Conservation (phyloP, 2,113 vertebrate species). For the Butastur rufipennis region DNA sequence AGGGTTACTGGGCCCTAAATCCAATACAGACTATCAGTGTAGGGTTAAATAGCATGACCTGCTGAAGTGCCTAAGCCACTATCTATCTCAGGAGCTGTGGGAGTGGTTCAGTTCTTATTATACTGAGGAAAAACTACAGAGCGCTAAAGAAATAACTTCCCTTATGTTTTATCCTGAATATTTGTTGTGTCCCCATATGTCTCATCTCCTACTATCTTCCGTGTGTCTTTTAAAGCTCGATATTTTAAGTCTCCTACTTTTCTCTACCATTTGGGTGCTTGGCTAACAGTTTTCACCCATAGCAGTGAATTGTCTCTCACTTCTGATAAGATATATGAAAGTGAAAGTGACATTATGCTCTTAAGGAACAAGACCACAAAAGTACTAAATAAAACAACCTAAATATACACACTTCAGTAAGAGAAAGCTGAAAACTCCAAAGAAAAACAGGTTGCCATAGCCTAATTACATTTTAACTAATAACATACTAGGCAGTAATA, state of each 20-base stretch:
- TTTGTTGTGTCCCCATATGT: not conserved
- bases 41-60: not conserved
- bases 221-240: rapidly evolving
- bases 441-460: not conserved
- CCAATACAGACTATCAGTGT: not conserved
- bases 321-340: not conserved
- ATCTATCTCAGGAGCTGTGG: not conserved
- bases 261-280: not conserved
- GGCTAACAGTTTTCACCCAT: not conserved
- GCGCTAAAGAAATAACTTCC: not conserved
- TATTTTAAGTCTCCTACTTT: not conserved
- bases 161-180: not conserved
- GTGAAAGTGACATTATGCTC: not conserved
- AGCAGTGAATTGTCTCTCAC: not conserved
- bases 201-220: not conserved
- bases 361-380: not conserved
- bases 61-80: not conserved
- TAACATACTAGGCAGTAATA: not conserved
- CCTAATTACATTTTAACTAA: not conserved
- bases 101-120: not conserved
- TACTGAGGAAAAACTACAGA: not conserved
- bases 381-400: not conserved
- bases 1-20: not conserved
- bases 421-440: not conserved
- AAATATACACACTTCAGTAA: not conserved